A percentile compares a stretch with the other conserved stretches of the same genome.
phyloP scores from a whole-genome alignment of 1,140 invertebrate genomes.

The Ceratina japonica region DNA sequence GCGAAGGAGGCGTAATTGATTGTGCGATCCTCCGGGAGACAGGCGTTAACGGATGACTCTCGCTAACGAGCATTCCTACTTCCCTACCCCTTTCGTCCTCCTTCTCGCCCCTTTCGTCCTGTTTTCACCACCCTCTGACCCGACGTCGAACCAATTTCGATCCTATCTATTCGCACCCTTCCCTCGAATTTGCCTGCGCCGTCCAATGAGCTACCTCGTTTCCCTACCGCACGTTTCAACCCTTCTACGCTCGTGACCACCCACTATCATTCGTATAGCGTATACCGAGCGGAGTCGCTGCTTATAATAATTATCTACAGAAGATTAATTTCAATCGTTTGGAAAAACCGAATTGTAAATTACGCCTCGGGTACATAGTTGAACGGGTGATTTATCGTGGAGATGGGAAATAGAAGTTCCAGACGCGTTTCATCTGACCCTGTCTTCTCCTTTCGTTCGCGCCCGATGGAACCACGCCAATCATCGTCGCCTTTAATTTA shows the following conservation, averaged over 20 bases:
- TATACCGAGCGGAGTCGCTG: too few relatives aligned
- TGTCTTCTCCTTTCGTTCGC: background rate
- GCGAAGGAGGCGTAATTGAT: constrained; percentile 78
- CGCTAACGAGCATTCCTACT: constrained; percentile 79
- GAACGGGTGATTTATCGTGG: background rate
- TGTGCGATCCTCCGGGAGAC: constrained; percentile 77
- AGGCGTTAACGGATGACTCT: constrained; percentile 80
- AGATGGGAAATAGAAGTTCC: background rate
- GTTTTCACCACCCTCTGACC: constrained; percentile 33
- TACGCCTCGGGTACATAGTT: too few relatives aligned
- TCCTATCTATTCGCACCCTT: constrained; percentile 4
- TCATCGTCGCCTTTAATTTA: constrained; percentile 52
- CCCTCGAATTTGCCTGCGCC: constrained; percentile 3
- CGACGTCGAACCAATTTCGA: constrained; percentile 22
- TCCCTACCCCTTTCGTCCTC: constrained; percentile 64
- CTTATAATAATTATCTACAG: too few relatives aligned
- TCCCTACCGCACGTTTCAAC: background rate
- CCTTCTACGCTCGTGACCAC: too few relatives aligned
- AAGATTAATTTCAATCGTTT: too few relatives aligned
- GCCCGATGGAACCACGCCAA: constrained; percentile 44
- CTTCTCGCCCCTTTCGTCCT: constrained; percentile 21
- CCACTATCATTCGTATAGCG: too few relatives aligned
- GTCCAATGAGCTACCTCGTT: background rate
- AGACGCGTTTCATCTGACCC: background rate
- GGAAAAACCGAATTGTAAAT: too few relatives aligned